Percentiles rank a stretch among this genome's conserved stretches.
phyloP scores from a whole-genome alignment of 2,113 vertebrate genomes.

The Anthoscopus minutus region DNA sequence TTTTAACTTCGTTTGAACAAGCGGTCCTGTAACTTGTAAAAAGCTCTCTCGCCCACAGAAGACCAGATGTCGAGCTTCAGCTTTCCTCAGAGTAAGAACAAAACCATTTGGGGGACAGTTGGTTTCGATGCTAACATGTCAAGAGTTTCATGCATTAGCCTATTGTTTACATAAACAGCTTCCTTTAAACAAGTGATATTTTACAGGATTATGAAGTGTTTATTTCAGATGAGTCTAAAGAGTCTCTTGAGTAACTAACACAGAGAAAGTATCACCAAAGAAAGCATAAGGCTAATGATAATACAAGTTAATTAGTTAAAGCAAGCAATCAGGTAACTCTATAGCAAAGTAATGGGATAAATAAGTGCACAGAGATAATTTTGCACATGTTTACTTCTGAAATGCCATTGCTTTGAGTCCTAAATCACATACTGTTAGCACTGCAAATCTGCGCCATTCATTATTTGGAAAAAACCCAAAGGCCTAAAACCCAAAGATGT shows the following conservation, averaged over 20 bases:
- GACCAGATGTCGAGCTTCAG: constrained; percentile 34
- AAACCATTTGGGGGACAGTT: constrained; percentile 9
- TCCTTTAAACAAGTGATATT: constrained; percentile 34
- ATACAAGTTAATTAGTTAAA: not conserved
- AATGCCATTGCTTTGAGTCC: not conserved
- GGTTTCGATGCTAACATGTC: constrained; percentile 30
- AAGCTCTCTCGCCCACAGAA: not conserved
- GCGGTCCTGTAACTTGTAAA: not conserved
- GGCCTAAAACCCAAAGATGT: not conserved
- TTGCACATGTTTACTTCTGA: not conserved
- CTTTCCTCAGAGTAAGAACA: not conserved
- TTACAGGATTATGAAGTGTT: constrained; percentile 17
- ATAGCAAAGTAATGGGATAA: not conserved
- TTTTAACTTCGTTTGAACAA: not conserved
- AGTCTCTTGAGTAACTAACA: not conserved
- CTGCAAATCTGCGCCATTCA: not conserved
- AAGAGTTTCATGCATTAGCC: constrained; percentile 20
- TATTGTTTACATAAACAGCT: constrained; percentile 44
- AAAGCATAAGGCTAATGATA: not conserved
- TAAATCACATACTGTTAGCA: not conserved
- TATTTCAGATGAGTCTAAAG: constrained; percentile 15
- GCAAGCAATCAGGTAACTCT: not conserved
- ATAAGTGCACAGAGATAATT: not conserved
- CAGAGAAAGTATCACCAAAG: not conserved
- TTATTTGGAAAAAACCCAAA: not conserved